Evolutionary conservation across 2,113 vertebrate genomes (phyloP), one percentile per base, ranked within the genome.

Genomic region (Hydrochoerus hydrochaeris): DNA sequence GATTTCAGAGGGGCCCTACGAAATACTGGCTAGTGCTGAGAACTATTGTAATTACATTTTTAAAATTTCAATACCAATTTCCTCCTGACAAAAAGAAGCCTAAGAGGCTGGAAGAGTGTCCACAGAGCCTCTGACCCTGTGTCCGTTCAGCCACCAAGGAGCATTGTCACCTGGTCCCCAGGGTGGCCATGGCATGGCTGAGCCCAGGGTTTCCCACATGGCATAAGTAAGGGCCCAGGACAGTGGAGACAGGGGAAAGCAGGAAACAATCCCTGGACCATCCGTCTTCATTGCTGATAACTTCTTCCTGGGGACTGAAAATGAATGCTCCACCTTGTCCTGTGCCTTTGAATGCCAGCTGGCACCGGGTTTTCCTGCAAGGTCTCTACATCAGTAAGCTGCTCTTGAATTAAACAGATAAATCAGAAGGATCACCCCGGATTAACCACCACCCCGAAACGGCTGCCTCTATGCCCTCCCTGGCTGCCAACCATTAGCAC

Each of bases 321-420:
- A 92, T 44, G 32, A 65, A 78, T 83, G n/a, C 24, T 62, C 49
- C 87, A 35, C 19, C 54, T 90, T 87, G 4, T 1, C 63, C 86
- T 85, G 65, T 82, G 35, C 54, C 62, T 92, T 92, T 77, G 84
- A 90, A 87, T 11, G 87, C 28, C 41, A 71, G 22, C 90, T 13
- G 24, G 46, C 67, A 62, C 85, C 86, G 69, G 44, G 87, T 85
- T 89, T 95, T 78, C 67, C 57, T 62, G 11, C 12, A 81, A 49
- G 35, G 24, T 73, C 19, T 90, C 57, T 63, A 81, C 35, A 62
- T 17, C 63, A 30, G 78, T 62, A 94, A 77, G 82, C 41, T 78
- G n/a, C 38, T 65, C 71, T 38, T 82, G n/a, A 95, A 88, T 49
- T 88, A 65, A 88, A 81, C 2, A 94, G 54, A 82, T 75, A 49